These are phyloP conservation scores for Trachelus stipa DNA, from an alignment of 2,888 invertebrate genomes.

Conservation along the genomic window DNA sequence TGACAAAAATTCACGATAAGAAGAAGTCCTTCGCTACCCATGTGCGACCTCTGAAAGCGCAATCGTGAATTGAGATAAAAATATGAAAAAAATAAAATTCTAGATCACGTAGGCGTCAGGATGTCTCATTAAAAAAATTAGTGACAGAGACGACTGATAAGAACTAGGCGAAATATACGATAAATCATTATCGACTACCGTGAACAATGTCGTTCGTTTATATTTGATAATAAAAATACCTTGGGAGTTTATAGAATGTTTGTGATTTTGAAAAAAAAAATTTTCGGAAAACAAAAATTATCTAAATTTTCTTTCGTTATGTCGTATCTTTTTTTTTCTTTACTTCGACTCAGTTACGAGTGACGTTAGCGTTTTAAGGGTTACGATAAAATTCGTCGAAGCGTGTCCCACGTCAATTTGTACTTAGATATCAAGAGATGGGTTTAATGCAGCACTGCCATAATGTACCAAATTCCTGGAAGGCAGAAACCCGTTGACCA, in stretches of 20 bases:
- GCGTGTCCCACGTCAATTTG: neutral
- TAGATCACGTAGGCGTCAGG: constrained; percentile 40
- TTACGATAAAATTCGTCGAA: neutral
- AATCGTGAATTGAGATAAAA: constrained; percentile 10
- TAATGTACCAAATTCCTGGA: neutral
- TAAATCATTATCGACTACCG: neutral
- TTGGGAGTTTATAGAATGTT: neutral
- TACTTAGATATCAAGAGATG: neutral
- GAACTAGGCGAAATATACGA: neutral
- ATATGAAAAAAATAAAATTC: constrained; percentile 27
- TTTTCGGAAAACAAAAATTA: neutral
- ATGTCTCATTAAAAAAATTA: constrained; percentile 48
- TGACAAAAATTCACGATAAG: neutral
- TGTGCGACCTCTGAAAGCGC: constrained; percentile 14
- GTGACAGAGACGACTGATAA: constrained; percentile 26
- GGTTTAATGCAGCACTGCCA: neutral
- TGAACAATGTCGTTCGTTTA: neutral
- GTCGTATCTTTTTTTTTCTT: neutral
- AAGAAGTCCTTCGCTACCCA: neutral
- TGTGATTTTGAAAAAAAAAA: neutral
- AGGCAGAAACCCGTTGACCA: neutral
- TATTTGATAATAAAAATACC: neutral
- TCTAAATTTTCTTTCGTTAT: neutral
- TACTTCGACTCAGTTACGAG: neutral
- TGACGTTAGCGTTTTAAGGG: neutral